Conservation (phyloP, 2,113 vertebrate genomes). For the Potamarius usumacintae region DNA sequence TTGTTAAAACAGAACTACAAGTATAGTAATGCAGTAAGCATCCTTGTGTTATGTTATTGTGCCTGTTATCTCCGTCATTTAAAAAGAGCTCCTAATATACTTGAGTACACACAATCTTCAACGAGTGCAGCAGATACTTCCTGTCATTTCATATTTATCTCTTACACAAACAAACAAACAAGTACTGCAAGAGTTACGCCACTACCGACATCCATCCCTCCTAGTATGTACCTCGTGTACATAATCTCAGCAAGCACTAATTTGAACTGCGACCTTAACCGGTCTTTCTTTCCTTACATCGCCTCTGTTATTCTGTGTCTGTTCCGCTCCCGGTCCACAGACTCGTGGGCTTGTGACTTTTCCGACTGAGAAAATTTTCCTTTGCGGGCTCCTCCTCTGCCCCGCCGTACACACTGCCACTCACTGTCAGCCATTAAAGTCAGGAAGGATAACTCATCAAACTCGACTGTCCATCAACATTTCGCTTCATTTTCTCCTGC, state of each 20-base stretch:
- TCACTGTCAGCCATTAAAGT: conserved; percentile 48
- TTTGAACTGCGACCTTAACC: no score
- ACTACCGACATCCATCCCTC: no score
- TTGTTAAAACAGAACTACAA: neutral
- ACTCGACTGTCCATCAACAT: neutral
- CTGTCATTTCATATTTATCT: no score
- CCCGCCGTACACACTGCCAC: conserved; percentile 69
- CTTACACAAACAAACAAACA: no score
- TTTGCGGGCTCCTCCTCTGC: conserved; percentile 61
- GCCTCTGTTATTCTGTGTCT: conserved; percentile 61
- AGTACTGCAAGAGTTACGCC: no score
- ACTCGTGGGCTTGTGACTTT: neutral
- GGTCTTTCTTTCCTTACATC: conserved; percentile 57
- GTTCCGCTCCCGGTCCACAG: conserved; percentile 55
- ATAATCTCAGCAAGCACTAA: neutral
- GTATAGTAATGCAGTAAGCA: neutral
- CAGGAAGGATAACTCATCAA: neutral
- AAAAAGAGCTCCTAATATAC: neutral
- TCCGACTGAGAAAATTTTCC: conserved; percentile 32
- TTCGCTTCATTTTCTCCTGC: neutral
- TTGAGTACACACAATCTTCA: neutral
- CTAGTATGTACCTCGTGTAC: neutral
- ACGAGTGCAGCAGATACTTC: no score
- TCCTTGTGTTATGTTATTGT: neutral
- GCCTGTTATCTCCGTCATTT: no score